Conservation (phyloP, 1,140 invertebrate genomes). For the Bombus confusus region DNA sequence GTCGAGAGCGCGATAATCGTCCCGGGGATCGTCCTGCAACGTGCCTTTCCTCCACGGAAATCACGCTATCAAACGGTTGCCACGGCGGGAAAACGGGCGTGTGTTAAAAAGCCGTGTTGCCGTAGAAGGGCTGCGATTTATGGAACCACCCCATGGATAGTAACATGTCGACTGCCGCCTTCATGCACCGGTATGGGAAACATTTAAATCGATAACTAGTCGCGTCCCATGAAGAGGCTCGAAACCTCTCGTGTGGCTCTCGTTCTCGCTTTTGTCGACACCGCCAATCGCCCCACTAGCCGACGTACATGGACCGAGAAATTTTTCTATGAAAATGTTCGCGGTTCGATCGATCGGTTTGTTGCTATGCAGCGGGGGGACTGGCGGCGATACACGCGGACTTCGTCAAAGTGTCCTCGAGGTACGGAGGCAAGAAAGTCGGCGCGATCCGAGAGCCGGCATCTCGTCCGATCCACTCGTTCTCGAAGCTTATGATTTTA, state of each 20-base stretch:
- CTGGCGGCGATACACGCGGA: background rate
- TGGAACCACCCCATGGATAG: slow-evolving; percentile 82
- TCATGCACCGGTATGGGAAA: slow-evolving; percentile 76
- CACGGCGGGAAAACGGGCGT: slow-evolving; percentile 50
- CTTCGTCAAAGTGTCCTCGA: slow-evolving; percentile 4
- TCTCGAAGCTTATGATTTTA: background rate
- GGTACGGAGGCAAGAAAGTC: slow-evolving; percentile 1
- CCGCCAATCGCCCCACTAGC: slow-evolving; percentile 5
- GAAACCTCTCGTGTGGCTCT: background rate
- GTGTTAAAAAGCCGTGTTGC: slow-evolving; percentile 52
- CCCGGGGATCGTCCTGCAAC: background rate
- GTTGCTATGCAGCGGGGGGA: slow-evolving; percentile 60
- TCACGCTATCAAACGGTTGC: slow-evolving; percentile 15
- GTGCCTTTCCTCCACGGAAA: background rate
- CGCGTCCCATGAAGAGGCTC: background rate
- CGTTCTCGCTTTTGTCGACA: background rate
- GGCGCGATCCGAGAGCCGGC: background rate
- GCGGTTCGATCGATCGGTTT: slow-evolving; percentile 57
- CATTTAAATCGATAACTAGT: slow-evolving; percentile 61
- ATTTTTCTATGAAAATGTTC: slow-evolving; percentile 42
- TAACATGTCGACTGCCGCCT: slow-evolving; percentile 81
- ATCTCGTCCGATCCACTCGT: background rate
- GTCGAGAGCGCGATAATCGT: background rate
- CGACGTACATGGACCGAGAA: slow-evolving; percentile 3
- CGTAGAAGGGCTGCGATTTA: slow-evolving; percentile 71